A percentile compares a stretch with the other conserved stretches of the same genome.
phyloP scores from a whole-genome alignment of 64 coral and sea anemone species.

The Orbicella faveolata region DNA sequence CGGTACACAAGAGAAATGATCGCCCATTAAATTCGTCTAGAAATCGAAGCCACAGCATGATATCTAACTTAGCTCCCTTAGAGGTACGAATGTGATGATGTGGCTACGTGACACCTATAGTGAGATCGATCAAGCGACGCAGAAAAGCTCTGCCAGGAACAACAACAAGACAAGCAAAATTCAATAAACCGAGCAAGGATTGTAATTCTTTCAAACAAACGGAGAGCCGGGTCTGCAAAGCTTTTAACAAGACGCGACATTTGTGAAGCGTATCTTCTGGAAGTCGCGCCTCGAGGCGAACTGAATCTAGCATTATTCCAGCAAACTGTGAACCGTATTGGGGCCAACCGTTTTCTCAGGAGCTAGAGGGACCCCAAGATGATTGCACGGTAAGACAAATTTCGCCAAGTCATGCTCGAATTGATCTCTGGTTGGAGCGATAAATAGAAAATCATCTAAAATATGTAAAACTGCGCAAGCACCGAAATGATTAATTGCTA shows the following conservation, averaged over 20 bases:
- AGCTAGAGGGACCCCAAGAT: conserved; percentile 52
- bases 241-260: not conserved
- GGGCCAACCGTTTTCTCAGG: conserved; percentile 44
- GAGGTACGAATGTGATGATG: conserved; percentile 36
- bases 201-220: conserved; percentile 23
- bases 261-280: conserved; percentile 6
- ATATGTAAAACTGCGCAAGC: conserved; percentile 37
- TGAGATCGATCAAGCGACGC: conserved; percentile 56
- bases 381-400: conserved; percentile 30
- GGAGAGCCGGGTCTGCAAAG: not conserved
- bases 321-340: not conserved
- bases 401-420: not conserved
- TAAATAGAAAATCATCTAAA: conserved; percentile 45
- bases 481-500: conserved; percentile 14
- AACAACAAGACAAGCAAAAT: conserved; percentile 42
- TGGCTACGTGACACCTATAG: conserved; percentile 8
- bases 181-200: conserved; percentile 22
- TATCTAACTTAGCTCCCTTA: conserved; percentile 4
- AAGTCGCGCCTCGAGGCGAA: not conserved
- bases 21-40: not conserved
- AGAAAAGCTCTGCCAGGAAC: conserved; percentile 49
- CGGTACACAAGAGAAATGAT: not conserved
- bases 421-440: not conserved
- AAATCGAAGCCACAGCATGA: conserved; percentile 35
- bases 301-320: conserved; percentile 28